Base-by-base conservation (phyloP, 2,888 invertebrate genomes). In the Ganaspis brasiliensis region DNA sequence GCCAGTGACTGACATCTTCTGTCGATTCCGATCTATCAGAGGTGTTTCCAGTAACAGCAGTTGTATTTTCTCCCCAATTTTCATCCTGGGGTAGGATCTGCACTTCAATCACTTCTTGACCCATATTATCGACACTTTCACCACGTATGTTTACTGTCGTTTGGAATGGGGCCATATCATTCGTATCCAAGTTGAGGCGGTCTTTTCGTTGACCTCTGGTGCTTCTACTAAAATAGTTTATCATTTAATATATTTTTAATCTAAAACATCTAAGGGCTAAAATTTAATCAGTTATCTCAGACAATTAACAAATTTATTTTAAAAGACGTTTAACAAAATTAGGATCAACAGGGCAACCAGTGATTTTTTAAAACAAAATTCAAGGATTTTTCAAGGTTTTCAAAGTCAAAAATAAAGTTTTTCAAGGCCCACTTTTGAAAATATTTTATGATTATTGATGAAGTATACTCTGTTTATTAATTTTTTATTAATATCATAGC, bases 1-100 rank as follows among this genome's bases (percentile, higher is more conserved):
- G 94, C 95, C 96, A 97, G 87, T 96, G 96, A 86, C 96, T 96
- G 3, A 97, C 95, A 91, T 98, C 98, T 90, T 98, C 98, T 91
- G 97, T 96, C 0, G 98, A 98, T 85, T 97, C 97, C 3, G 98
- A 98, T 86, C 98, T 97, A 90, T 98, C 99, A 0, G 98, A 98
- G 1, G 98, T 98, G 88, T 98, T 98, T 10, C 98, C 98, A 0
- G 99, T 99, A 40, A 99, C 96, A 0, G 98, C 98, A 0, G 99
- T 99, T 0, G 98, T 98, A 87, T 98, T 98, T 91, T 99, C 99
- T n/a, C 98, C 98, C 99, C 99, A 99, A 91, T 98, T 98, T 89
- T 99, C 99, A 92, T 99, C 99, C 92, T 98, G 96, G 0, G 98
- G 98, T 76, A 98, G 92, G 83, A 98, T 98, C 92, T 98, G 98